Conservation (phyloP, 2,888 invertebrate genomes). For the Masnerella sp. region DNA sequence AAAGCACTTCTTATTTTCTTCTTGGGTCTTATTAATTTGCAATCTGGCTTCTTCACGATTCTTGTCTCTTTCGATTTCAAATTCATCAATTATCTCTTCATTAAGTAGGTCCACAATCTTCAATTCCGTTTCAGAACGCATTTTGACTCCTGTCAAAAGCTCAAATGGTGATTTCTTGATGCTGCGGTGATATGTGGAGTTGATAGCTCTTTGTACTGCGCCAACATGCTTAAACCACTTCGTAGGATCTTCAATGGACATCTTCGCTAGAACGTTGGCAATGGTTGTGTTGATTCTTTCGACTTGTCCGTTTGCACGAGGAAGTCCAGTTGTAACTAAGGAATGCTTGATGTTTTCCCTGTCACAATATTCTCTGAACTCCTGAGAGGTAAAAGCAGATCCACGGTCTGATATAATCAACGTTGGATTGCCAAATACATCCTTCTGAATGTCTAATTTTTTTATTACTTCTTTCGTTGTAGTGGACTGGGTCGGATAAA, state of each 20-base stretch:
- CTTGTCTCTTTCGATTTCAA: neutral
- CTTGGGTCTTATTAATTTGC: neutral
- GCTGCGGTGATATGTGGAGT: slow-evolving; percentile 25
- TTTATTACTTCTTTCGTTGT: neutral
- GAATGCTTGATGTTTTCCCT: slow-evolving; percentile 16
- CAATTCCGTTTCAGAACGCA: slow-evolving; percentile 15
- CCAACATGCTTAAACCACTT: slow-evolving; percentile 17
- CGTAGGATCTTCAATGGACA: slow-evolving; percentile 16
- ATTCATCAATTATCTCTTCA: neutral
- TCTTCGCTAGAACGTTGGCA: slow-evolving; percentile 5
- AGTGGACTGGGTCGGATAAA: neutral
- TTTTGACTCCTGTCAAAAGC: slow-evolving; percentile 14
- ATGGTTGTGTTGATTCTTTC: slow-evolving; percentile 9
- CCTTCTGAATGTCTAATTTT: neutral
- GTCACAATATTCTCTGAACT: slow-evolving; percentile 25
- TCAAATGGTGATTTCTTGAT: neutral
- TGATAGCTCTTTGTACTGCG: slow-evolving; percentile 18
- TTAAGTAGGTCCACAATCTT: neutral
- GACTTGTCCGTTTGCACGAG: neutral
- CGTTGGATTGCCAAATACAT: slow-evolving; percentile 2
- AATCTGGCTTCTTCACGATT: neutral
- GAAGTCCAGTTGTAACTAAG: slow-evolving; percentile 22
- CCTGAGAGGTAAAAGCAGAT: slow-evolving; percentile 27
- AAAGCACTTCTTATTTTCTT: slow-evolving; percentile 7
- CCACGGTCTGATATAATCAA: slow-evolving; percentile 12